Evolutionary conservation across 1,140 invertebrate species (phyloP).

Genomic region (Augochlora pura): DNA sequence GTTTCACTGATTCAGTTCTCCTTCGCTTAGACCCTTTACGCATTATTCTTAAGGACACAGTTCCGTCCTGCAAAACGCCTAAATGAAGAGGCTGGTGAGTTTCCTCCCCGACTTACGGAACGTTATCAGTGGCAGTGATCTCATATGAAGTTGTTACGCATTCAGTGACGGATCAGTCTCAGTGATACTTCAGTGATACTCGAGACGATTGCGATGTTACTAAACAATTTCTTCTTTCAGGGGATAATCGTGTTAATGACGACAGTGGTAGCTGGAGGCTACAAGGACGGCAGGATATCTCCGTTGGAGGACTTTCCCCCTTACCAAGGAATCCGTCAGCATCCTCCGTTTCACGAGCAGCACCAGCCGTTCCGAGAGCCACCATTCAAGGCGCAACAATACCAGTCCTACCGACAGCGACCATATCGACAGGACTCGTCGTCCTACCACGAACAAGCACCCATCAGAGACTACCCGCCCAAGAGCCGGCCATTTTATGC

Average conservation of each 20-base stretch:
- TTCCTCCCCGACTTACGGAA: too few relatives aligned
- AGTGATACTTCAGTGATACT: not conserved
- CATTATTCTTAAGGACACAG: not conserved
- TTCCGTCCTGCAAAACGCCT: not conserved
- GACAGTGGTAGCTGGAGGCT: constrained; percentile 52
- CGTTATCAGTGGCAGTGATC: not conserved
- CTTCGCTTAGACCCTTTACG: not conserved
- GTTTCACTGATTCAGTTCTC: not conserved
- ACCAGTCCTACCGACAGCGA: constrained; percentile 28
- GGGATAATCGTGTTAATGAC: constrained; percentile 58
- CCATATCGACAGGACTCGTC: constrained; percentile 1
- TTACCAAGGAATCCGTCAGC: constrained; percentile 16
- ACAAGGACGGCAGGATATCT: constrained; percentile 36
- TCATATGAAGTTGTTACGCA: not conserved
- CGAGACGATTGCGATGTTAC: not conserved
- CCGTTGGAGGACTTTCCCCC: constrained; percentile 22
- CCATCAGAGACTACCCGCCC: constrained; percentile 33
- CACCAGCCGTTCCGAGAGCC: constrained; percentile 32
- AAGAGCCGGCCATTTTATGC: constrained; percentile 24
- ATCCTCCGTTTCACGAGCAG: constrained; percentile 15
- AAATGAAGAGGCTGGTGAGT: constrained; percentile 36
- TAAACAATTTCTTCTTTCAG: constrained; percentile 46
- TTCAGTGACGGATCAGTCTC: not conserved
- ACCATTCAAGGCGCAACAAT: constrained; percentile 13
- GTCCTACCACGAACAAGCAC: constrained; percentile 16